Conservation (phyloP, 2,888 invertebrate genomes). For the Stramonita haemastoma region DNA sequence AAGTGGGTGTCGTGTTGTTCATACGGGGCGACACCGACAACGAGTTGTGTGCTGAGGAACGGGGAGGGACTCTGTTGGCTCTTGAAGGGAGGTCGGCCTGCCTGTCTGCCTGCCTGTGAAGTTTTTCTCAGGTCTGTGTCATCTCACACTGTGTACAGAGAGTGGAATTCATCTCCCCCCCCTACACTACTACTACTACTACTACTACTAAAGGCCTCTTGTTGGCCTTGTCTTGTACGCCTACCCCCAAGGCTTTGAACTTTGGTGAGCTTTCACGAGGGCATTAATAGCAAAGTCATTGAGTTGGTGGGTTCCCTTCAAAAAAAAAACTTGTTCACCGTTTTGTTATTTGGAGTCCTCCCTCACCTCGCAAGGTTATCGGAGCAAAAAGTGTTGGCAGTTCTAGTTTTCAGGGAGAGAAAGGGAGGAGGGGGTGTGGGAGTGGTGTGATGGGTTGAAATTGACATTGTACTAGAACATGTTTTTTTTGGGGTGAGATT, state of each 20-base stretch:
- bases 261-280: neutral
- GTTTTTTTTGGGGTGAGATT: no score
- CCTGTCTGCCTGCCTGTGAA: neutral
- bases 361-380: neutral
- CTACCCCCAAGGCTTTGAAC: neutral
- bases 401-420: neutral
- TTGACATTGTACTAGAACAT: no score
- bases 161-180: neutral
- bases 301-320: conserved; percentile 18
- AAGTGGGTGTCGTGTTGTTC: conserved; percentile 7
- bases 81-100: neutral
- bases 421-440: neutral
- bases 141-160: conserved; percentile 22
- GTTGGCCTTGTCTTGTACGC: conserved; percentile 2
- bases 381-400: neutral
- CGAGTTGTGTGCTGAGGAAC: neutral
- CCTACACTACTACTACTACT: no score
- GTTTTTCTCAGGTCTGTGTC: conserved; percentile 8
- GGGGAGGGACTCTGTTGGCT: neutral
- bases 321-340: conserved; percentile 21
- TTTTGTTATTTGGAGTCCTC: conserved; percentile 23
- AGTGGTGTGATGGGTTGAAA: no score
- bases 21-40: neutral
- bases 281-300: conserved; percentile 16
- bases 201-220: neutral